phyloP scores from a whole-genome alignment of 2,113 vertebrate species.

The Phrynosoma blainvillii region DNA sequence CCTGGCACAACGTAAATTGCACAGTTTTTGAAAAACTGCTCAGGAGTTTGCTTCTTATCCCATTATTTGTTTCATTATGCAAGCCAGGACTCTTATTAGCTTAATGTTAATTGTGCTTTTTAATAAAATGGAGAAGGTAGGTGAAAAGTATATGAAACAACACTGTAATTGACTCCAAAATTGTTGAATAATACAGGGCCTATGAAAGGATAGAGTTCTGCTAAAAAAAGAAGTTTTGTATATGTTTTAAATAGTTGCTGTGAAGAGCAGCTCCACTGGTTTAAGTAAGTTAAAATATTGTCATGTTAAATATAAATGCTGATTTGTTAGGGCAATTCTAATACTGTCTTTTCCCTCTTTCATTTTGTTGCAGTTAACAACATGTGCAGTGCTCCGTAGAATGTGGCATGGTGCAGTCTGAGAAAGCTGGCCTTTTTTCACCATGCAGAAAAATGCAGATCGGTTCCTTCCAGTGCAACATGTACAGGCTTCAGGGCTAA shows the following conservation, averaged over 20 bases:
- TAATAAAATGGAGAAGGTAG: not conserved
- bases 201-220: not conserved
- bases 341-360: slow-evolving; percentile 59
- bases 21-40: too few relatives aligned
- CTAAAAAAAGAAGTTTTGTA: not conserved
- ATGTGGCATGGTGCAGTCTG: slow-evolving; percentile 79
- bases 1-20: too few relatives aligned
- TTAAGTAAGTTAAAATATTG: not conserved
- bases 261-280: not conserved
- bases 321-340: not conserved
- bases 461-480: slow-evolving; percentile 75
- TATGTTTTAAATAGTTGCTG: not conserved
- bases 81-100: too few relatives aligned
- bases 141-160: not conserved
- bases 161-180: not conserved
- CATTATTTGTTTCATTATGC: too few relatives aligned
- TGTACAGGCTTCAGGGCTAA: slow-evolving; percentile 82
- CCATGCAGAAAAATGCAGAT: slow-evolving; percentile 73
- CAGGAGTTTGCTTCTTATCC: too few relatives aligned
- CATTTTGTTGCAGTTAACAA: slow-evolving; percentile 90
- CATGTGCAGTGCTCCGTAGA: slow-evolving; percentile 76
- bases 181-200: not conserved
- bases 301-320: not conserved
- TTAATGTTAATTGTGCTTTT: not conserved
- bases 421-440: slow-evolving; percentile 77